Evolutionary conservation across 2,113 vertebrate species (phyloP).

Genomic region (Dinomys branickii): DNA sequence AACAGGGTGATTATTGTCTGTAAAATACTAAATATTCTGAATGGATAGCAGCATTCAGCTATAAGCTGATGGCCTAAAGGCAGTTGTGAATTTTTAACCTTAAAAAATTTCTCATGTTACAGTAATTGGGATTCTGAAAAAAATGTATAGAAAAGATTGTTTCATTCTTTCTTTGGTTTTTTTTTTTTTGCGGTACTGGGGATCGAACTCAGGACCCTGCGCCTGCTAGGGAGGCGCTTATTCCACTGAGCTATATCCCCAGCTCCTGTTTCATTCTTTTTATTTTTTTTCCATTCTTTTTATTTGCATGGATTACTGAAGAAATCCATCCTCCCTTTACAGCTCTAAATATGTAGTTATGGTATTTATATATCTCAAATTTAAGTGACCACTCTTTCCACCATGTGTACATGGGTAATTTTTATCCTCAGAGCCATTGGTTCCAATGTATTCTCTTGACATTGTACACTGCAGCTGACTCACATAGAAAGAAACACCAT

Average conservation of each 20-base stretch:
- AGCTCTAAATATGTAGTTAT: conserved; percentile 31
- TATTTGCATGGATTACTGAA: conserved; percentile 24
- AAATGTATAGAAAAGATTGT: conserved; percentile 56
- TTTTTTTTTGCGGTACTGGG: too few relatives aligned
- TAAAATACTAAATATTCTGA: conserved; percentile 49
- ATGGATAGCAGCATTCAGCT: conserved; percentile 30
- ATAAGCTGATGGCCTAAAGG: conserved; percentile 51
- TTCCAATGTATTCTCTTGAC: conserved; percentile 61
- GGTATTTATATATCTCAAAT: conserved; percentile 45
- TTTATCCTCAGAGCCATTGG: conserved; percentile 34
- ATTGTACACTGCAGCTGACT: conserved; percentile 5
- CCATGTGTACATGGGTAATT: conserved; percentile 58
- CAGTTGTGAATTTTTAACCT: conserved; percentile 51
- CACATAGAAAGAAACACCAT: conserved; percentile 54
- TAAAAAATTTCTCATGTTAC: conserved; percentile 62
- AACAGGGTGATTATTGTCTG: background rate
- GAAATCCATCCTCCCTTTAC: conserved; percentile 44
- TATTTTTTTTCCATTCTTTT: conserved; percentile 67
- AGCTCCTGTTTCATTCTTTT: too few relatives aligned
- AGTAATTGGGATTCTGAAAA: conserved; percentile 21
- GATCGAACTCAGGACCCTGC: too few relatives aligned
- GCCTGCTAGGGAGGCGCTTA: too few relatives aligned
- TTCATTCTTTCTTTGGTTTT: too few relatives aligned
- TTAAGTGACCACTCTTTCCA: conserved; percentile 47
- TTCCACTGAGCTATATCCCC: too few relatives aligned